Conservation (phyloP, 1,140 invertebrate genomes). For the Pogonomyrmex barbatus region DNA sequence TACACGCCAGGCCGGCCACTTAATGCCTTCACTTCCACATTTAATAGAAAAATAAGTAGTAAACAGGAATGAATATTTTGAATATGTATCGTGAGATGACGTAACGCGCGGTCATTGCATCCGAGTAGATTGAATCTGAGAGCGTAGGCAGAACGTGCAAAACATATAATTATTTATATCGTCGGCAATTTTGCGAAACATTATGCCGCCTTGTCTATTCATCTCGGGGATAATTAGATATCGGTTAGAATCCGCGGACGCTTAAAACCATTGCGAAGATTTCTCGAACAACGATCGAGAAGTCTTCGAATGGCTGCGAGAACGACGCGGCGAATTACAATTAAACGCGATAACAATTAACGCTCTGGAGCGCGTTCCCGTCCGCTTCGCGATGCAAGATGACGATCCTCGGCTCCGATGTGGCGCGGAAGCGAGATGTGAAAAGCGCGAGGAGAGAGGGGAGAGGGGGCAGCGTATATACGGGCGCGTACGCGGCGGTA, state of each 20-base stretch:
- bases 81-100: background rate
- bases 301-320: conserved; percentile 7
- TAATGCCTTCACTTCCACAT: background rate
- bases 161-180: background rate
- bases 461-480: conserved; percentile 27
- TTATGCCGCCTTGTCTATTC: background rate
- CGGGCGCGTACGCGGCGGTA: too few relatives aligned
- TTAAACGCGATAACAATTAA: conserved; percentile 70
- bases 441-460: background rate
- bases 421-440: background rate
- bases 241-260: background rate
- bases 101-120: background rate
- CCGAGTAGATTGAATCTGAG: background rate
- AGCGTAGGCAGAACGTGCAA: too few relatives aligned
- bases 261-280: conserved; percentile 8
- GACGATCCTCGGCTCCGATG: conserved; percentile 45
- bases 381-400: conserved; percentile 68
- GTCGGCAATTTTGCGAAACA: background rate
- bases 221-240: background rate
- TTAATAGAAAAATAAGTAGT: conserved; percentile 4
- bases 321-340: conserved; percentile 42
- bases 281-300: conserved; percentile 54
- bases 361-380: conserved; percentile 63
- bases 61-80: conserved; percentile 1
- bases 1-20: background rate